Evolutionary conservation across 2,113 vertebrate species (phyloP).

Genomic region (Brevimyrus niger): DNA sequence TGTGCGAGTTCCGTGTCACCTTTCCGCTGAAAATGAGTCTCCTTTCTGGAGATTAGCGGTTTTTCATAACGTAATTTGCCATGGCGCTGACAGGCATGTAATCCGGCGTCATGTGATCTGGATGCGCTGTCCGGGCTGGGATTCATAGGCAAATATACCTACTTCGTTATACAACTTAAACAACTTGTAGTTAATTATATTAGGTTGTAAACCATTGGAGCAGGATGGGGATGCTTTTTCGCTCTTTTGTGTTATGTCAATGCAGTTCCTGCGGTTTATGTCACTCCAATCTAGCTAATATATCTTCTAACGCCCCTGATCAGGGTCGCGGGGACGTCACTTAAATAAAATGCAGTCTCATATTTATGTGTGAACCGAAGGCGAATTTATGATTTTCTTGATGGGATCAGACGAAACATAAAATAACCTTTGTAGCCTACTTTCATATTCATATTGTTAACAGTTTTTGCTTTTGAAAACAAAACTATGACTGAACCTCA

Average conservation of each 20-base stretch:
- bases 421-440: not conserved
- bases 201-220: not conserved
- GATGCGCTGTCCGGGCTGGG: not conserved
- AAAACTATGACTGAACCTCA: not conserved
- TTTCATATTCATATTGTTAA: not conserved
- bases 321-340: not conserved
- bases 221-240: not conserved
- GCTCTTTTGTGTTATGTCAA: not conserved
- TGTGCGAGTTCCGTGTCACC: not conserved
- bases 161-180: not conserved
- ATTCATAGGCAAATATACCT: not conserved
- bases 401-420: not conserved
- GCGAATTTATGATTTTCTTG: not conserved
- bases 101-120: not conserved
- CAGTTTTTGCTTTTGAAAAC: not conserved
- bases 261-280: not conserved
- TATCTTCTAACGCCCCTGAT: not conserved
- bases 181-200: not conserved
- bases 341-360: not conserved
- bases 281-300: not conserved
- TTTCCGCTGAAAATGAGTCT: not conserved
- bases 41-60: not conserved
- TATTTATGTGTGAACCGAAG: not conserved
- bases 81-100: not conserved
- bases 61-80: not conserved